Evolutionary conservation across 2,888 invertebrate species (phyloP), one percentile per base, ranked within the genome.

Genomic region (Mellilla xanthometata): DNA sequence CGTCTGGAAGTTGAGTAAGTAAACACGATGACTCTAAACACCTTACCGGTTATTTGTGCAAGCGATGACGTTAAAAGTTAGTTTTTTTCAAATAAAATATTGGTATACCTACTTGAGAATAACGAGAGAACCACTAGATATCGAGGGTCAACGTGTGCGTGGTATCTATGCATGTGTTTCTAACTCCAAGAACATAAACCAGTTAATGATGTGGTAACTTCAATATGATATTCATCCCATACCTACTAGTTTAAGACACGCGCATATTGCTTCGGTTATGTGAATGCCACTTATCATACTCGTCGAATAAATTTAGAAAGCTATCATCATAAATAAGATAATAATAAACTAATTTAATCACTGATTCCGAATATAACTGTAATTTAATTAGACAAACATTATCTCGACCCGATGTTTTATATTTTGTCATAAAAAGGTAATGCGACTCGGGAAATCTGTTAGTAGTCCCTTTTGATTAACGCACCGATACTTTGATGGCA

Each of bases 161-260:
- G 27, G 42, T 54, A 39, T 49, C 49, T 58, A 45, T 54, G 52
- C 47, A 48, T 52, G 56, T 55, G 60, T 60, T 52, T 60, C 54
- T 65, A 62, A 62, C 4, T 57, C 62, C 31, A 61, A 61, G 56
- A 62, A 62, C 61, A 63, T 65, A 78, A 79, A 81, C 74, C 73
- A 72, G 80, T 79, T 74, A 68, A 72, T 68, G 68, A 68, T 74
- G 72, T 74, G 69, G 71, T 74, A 75, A 75, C 68, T 68, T 68
- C 68, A 67, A 71, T 70, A 24, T 3, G 24, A 70, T 70, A 72
- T 74, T 66, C 68, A 68, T 68, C 65, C 60, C 38, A 48, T 48
- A 42, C 33, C 36, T 48, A 66, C 57, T 54, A 55, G 53, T 61
- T 53, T 56, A 58, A 54, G 54, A 58, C 62, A 65, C 68, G 62